Conservation (phyloP, 1,140 invertebrate genomes). For the Pararge aegeria region DNA sequence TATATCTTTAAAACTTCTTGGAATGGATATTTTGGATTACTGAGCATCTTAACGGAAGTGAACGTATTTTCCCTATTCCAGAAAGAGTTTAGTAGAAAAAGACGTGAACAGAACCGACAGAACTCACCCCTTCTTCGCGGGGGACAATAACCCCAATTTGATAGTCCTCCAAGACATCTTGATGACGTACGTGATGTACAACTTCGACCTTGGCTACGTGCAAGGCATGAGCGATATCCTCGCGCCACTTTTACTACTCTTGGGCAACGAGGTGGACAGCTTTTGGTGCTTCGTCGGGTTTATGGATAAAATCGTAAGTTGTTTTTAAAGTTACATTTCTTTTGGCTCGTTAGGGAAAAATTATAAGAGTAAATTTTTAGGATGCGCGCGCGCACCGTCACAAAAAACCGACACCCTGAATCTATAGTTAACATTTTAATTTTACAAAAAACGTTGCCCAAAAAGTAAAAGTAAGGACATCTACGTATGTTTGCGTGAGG, state of each 20-base stretch:
- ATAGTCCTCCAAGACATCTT: slow-evolving; percentile 93
- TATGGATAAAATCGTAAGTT: slow-evolving; percentile 95
- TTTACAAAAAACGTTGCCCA: no score
- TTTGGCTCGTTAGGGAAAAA: no score
- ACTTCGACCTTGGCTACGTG: slow-evolving; percentile 98
- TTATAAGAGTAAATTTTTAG: no score
- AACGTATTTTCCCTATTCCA: background rate
- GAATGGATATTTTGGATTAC: no score
- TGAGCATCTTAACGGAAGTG: no score
- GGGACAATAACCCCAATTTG: slow-evolving; percentile 95
- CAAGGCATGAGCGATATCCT: slow-evolving; percentile 99
- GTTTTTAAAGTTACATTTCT: no score
- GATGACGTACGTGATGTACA: slow-evolving; percentile 99
- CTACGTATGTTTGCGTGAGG: no score
- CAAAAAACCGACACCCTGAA: no score
- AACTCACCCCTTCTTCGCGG: slow-evolving; percentile 93
- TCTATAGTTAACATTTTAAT: no score
- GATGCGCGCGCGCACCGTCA: no score
- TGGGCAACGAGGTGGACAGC: slow-evolving; percentile 96
- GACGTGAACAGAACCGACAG: slow-evolving; percentile 98
- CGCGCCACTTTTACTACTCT: slow-evolving; percentile 94
- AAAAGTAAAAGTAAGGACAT: no score
- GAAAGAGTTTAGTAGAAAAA: slow-evolving; percentile 98
- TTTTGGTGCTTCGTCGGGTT: slow-evolving; percentile 99
- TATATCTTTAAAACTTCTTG: no score